phyloP scores from a whole-genome alignment of 2,113 vertebrate genomes.

The Cottus gobio region DNA sequence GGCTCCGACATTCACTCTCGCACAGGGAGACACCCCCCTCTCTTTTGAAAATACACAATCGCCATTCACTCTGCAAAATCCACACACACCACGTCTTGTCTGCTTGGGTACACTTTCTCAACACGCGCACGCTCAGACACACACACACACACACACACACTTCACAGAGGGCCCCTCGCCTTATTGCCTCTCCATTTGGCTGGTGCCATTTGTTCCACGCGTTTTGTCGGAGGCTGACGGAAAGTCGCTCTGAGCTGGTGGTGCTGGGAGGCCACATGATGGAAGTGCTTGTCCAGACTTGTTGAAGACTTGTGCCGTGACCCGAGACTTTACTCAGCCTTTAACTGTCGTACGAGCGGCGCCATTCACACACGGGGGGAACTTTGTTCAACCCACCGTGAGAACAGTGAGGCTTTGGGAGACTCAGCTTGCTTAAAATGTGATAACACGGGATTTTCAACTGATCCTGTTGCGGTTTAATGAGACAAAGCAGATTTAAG shows the following conservation, averaged over 20 bases:
- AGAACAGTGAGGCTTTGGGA: background rate
- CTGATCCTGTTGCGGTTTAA: background rate
- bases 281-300: constrained; percentile 44
- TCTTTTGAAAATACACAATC: constrained; percentile 77
- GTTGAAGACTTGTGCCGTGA: constrained; percentile 35
- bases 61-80: constrained; percentile 77
- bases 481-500: background rate
- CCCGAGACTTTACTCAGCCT: constrained; percentile 37
- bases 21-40: constrained; percentile 65
- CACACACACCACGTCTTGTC: constrained; percentile 78
- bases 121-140: constrained; percentile 48
- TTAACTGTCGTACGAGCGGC: constrained; percentile 3
- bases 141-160: constrained; percentile 53
- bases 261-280: constrained; percentile 50
- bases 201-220: constrained; percentile 75
- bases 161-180: constrained; percentile 58
- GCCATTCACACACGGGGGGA: background rate
- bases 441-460: background rate
- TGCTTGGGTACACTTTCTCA: constrained; percentile 74
- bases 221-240: constrained; percentile 58
- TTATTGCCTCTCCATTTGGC: constrained; percentile 72
- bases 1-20: constrained; percentile 65
- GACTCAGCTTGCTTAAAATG: background rate
- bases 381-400: background rate
- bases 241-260: constrained; percentile 57